These are phyloP conservation scores for Rhinolophus sinicus DNA, from an alignment of 2,113 vertebrate species.

Conservation along the genomic window DNA sequence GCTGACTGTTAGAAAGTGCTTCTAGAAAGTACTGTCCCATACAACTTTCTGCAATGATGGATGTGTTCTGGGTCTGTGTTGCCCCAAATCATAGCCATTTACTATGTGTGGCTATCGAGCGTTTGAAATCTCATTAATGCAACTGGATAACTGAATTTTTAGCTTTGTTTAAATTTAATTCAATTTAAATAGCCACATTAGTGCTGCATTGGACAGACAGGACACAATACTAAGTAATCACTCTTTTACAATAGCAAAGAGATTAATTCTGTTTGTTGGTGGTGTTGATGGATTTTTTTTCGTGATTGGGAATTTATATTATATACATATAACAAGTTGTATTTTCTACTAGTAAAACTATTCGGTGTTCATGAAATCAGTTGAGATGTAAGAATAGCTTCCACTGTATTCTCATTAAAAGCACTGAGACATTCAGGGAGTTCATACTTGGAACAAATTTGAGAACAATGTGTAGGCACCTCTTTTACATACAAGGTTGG, in stretches of 20 bases:
- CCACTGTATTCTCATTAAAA: background rate
- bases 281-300: background rate
- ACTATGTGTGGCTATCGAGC: background rate
- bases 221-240: too few species aligned
- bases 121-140: background rate
- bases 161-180: conserved; percentile 24
- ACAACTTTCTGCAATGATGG: background rate
- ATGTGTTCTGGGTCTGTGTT: fast-evolving
- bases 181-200: background rate
- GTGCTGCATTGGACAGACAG: background rate
- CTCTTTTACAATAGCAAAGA: background rate
- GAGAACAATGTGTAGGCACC: background rate
- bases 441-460: background rate
- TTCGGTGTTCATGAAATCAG: background rate
- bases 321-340: background rate
- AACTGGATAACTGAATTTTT: background rate
- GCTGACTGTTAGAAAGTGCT: background rate
- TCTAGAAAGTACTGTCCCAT: background rate
- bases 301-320: background rate
- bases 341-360: background rate
- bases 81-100: background rate
- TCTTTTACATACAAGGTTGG: background rate
- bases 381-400: background rate
- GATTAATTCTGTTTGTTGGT: background rate
- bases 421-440: background rate